phyloP scores from a whole-genome alignment of 2,797 vertebrate genomes.

The Coilia nasus region DNA sequence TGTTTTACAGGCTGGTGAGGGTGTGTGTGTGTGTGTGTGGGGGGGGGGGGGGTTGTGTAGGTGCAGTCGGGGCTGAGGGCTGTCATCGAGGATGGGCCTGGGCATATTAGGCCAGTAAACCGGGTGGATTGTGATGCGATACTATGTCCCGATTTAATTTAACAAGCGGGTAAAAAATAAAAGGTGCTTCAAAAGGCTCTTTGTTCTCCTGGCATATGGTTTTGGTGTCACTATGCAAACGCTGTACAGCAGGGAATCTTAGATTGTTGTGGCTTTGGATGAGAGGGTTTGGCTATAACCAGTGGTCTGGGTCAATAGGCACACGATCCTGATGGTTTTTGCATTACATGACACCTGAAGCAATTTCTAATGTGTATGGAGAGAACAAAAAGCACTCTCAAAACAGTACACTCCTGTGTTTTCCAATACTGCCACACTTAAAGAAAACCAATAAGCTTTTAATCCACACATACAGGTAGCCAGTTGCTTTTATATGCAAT shows the following conservation, averaged over 20 bases:
- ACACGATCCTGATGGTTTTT: neutral
- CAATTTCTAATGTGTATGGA: neutral
- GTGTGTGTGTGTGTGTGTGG: no score
- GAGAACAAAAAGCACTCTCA: neutral
- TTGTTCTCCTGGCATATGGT: neutral
- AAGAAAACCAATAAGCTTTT: no score
- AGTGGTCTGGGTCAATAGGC: neutral
- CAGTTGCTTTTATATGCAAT: no score
- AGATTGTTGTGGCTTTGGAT: slow-evolving; percentile 5
- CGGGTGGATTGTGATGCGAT: neutral
- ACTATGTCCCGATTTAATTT: neutral
- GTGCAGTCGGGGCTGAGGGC: neutral
- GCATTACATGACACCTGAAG: neutral
- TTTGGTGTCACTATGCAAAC: neutral
- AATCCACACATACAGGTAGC: no score
- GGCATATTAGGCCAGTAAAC: slow-evolving; percentile 4
- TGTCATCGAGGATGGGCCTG: neutral
- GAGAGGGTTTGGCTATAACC: neutral
- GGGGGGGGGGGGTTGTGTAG: no score
- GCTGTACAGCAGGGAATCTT: neutral
- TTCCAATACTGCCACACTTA: neutral
- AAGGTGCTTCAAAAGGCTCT: slow-evolving; percentile 2
- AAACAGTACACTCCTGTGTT: neutral
- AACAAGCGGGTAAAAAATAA: neutral
- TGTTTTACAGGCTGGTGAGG: slow-evolving; percentile 4